phyloP scores from a whole-genome alignment of 2,797 vertebrate species.

The Peromyscus aztecus region DNA sequence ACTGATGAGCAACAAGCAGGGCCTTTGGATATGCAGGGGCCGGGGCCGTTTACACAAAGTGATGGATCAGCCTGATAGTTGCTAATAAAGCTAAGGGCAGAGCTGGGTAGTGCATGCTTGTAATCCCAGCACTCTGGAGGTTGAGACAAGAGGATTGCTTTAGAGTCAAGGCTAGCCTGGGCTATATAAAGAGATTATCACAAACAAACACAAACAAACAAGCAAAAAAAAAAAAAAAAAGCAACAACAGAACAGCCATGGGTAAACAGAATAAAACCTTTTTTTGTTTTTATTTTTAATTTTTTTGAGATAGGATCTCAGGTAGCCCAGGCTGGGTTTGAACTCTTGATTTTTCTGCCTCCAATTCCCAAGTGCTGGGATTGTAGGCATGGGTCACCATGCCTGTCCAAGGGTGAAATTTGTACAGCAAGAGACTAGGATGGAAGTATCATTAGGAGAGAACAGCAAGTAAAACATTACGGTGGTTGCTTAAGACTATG shows the following conservation, averaged over 20 bases:
- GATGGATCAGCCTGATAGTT: background rate
- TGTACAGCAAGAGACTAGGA: background rate
- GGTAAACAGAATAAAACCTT: background rate
- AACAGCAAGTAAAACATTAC: background rate
- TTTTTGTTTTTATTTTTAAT: background rate
- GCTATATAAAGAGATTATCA: background rate
- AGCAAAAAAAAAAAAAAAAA: background rate
- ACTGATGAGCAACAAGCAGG: rapidly evolving
- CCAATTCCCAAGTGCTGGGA: background rate
- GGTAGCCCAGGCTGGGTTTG: background rate
- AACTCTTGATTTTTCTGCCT: background rate
- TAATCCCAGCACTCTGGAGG: background rate
- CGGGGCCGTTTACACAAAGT: background rate
- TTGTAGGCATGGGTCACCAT: background rate
- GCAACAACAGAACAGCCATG: background rate
- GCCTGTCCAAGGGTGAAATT: background rate
- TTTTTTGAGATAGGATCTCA: background rate
- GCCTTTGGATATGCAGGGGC: rapidly evolving
- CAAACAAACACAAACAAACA: background rate
- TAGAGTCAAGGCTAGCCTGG: background rate
- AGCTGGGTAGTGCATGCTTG: background rate
- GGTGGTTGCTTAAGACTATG: background rate
- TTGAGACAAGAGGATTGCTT: background rate
- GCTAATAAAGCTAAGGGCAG: background rate
- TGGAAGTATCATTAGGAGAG: background rate